These are phyloP conservation scores for Discoglossus pictus DNA, from an alignment of 2,797 vertebrate species.

Conservation along the genomic window DNA sequence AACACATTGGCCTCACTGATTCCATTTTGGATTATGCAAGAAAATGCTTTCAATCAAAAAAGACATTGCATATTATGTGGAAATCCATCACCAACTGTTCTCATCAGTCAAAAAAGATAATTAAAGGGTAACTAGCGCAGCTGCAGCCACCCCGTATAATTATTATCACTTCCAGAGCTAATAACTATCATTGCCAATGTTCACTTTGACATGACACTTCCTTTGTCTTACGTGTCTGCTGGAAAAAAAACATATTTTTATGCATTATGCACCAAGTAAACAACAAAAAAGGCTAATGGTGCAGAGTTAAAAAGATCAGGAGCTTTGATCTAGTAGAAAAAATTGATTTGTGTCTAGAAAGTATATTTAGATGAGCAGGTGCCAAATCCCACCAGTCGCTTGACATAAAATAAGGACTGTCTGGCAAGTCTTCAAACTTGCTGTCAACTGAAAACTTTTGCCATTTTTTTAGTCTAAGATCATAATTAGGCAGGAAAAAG, in stretches of 20 bases:
- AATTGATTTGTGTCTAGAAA: neutral
- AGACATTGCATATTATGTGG: neutral
- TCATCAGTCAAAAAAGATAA: slow-evolving; percentile 4
- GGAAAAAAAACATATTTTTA: slow-evolving; percentile 1
- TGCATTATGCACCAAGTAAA: slow-evolving; percentile 3
- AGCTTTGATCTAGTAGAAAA: neutral
- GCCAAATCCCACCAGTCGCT: too few species aligned
- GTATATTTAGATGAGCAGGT: too few species aligned
- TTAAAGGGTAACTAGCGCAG: neutral
- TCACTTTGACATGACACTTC: neutral
- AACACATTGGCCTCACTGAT: too few species aligned
- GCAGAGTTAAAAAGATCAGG: neutral
- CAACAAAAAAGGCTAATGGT: neutral
- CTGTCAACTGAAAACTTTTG: too few species aligned
- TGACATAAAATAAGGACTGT: too few species aligned
- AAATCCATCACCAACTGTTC: neutral
- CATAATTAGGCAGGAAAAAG: too few species aligned
- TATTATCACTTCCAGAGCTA: slow-evolving; percentile 3
- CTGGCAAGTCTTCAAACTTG: too few species aligned
- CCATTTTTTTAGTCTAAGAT: too few species aligned
- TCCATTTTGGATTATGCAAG: too few species aligned
- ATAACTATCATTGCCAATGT: slow-evolving; percentile 13
- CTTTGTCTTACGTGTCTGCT: neutral
- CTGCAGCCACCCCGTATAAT: neutral
- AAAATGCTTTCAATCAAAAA: too few species aligned